Conservation (phyloP, 2,113 vertebrate genomes). For the Rhombomys opimus region DNA sequence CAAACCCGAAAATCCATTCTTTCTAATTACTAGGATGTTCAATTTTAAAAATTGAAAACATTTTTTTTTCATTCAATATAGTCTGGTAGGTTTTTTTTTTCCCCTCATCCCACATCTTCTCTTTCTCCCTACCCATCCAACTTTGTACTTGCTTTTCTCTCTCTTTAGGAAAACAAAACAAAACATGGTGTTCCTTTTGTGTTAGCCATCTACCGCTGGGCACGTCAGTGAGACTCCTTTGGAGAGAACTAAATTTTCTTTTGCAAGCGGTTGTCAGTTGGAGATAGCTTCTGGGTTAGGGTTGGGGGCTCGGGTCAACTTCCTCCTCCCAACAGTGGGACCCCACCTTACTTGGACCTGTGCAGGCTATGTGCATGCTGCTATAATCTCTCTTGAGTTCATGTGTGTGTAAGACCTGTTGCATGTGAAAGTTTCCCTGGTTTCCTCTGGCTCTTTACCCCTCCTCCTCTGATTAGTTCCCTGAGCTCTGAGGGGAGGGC, state of each 20-base stretch:
- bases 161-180: not conserved
- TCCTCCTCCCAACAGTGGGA: not conserved
- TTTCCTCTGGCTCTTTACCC: not conserved
- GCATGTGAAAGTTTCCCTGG: not conserved
- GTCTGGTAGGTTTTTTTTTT: not conserved
- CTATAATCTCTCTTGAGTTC: not conserved
- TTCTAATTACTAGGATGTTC: slow-evolving; percentile 4
- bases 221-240: not conserved
- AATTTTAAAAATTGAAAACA: not conserved
- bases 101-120: not conserved
- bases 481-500: not conserved
- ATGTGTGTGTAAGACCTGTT: not conserved
- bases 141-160: not conserved
- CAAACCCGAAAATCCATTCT: slow-evolving; percentile 8
- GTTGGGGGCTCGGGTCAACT: not conserved
- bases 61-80: not conserved
- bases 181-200: not conserved
- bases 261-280: not conserved
- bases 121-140: no score
- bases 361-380: not conserved
- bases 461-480: not conserved
- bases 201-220: not conserved
- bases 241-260: not conserved
- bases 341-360: not conserved
- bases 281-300: not conserved